These are phyloP conservation scores for Chloropsis cyanopogon DNA, from an alignment of 2,113 vertebrate species.

Conservation along the genomic window DNA sequence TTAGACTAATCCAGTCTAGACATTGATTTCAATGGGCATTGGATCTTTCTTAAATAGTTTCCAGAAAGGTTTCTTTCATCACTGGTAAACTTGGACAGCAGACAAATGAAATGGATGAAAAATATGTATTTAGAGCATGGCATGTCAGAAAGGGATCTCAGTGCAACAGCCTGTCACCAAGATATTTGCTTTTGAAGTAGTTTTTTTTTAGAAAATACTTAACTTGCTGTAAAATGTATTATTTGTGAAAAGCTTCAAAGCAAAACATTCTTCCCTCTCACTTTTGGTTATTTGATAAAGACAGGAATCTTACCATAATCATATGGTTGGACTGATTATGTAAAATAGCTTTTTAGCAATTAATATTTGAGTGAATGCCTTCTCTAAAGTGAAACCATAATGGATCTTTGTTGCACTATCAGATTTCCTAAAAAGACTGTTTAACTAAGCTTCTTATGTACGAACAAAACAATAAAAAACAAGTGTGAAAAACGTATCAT, in stretches of 20 bases:
- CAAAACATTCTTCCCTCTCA: neutral
- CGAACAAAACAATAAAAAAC: neutral
- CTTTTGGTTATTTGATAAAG: slow-evolving; percentile 43
- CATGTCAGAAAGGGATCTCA: neutral
- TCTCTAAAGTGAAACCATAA: slow-evolving; percentile 4
- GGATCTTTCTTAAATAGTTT: neutral
- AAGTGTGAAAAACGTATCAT: neutral
- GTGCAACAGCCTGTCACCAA: neutral
- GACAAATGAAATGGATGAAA: slow-evolving; percentile 35
- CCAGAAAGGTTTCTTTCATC: slow-evolving; percentile 42
- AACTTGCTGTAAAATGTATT: neutral
- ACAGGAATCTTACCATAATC: slow-evolving; percentile 40
- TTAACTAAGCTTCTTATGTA: neutral
- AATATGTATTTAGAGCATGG: neutral
- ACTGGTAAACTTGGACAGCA: slow-evolving; percentile 31
- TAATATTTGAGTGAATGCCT: slow-evolving; percentile 38
- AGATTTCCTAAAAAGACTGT: slow-evolving; percentile 6
- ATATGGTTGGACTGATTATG: slow-evolving; percentile 29
- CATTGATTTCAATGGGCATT: neutral
- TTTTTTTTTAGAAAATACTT: neutral
- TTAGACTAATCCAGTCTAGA: neutral
- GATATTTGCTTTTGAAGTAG: neutral
- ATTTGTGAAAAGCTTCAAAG: slow-evolving; percentile 27
- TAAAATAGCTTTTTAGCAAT: slow-evolving; percentile 53
- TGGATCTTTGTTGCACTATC: neutral